phyloP scores from a whole-genome alignment of 2,888 invertebrate genomes.

The Pseudococcus viburni region DNA sequence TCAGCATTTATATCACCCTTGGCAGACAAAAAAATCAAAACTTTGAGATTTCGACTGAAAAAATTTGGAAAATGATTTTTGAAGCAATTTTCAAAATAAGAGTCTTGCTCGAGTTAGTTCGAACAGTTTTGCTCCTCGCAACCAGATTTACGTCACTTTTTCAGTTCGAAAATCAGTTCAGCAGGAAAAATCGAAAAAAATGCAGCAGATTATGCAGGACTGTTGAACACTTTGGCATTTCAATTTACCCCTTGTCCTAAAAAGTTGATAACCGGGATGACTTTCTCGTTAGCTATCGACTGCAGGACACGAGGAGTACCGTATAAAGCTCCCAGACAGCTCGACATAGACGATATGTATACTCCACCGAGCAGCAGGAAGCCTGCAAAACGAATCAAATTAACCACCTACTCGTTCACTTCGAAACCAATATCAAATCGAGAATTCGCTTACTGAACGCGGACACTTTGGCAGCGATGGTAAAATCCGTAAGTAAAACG shows the following conservation, averaged over 20 bases:
- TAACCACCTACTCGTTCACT: background rate
- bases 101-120: no score
- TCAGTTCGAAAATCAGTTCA: no score
- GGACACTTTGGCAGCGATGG: slow-evolving; percentile 93
- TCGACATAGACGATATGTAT: slow-evolving; percentile 96
- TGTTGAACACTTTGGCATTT: no score
- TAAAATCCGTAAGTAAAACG: slow-evolving; percentile 83
- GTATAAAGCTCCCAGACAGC: slow-evolving; percentile 95
- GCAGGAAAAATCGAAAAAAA: no score
- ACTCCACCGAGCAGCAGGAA: slow-evolving; percentile 90
- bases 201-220: no score
- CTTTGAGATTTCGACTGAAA: no score
- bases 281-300: slow-evolving; percentile 95
- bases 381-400: slow-evolving; percentile 70
- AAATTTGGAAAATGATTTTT: no score
- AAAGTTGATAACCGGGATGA: slow-evolving; percentile 89
- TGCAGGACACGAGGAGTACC: slow-evolving; percentile 95
- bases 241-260: slow-evolving; percentile 84
- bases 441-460: slow-evolving; percentile 75
- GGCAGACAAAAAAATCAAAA: no score
- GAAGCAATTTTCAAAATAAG: no score
- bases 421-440: background rate
- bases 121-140: no score
- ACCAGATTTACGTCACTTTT: no score
- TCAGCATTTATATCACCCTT: no score